Base-by-base conservation (phyloP, 2,888 invertebrate genomes). In the Oxytorus armatus region DNA sequence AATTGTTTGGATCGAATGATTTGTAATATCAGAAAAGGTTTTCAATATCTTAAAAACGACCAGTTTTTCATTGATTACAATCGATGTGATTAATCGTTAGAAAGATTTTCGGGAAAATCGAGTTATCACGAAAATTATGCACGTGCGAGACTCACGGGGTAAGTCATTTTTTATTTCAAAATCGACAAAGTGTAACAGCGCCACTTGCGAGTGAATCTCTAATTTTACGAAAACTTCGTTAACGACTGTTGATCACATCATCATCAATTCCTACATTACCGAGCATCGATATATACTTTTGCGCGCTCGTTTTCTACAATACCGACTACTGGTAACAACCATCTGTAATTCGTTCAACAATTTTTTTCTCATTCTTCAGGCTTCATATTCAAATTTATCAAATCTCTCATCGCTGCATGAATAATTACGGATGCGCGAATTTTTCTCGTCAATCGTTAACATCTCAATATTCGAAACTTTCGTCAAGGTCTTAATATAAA, bases 301-400 rank as follows among this genome's bases (percentile, higher is more conserved):
- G 7, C n/a, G 1, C n/a, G 21, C 29, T 23, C 42, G 11, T 39
- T 39, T 29, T 53, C 39, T 5, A 29, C 11, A 33, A 8, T 65
- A 70, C 70, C 75, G 39, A 29, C 79, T 33, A 44, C 18, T 4
- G 25, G 25, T 79, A 42, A 70, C 51, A 14, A 18, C 1, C 29
- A 10, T 14, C 8, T 0, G 10, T 1, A 21, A 33, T 18, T 18
- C 0, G 39, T 68, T n/a, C 11, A 18, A 49, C 5, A 3, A 8
- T 51, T 16, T 0, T 14, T 44, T 47, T n/a, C n/a, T n/a, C n/a
- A n/a, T n/a, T n/a, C n/a, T 61, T 68, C 10, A 14, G 0, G 8
- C n/a, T 2, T 11, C n/a, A 23, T 16, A n/a, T 7, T 1, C 8
- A 7, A 49, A 49, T 49, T 47, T n/a, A 14, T 47, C 4, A 47